These are phyloP conservation scores for Eptesicus fuscus DNA, from an alignment of 2,113 vertebrate genomes.

Conservation along the genomic window DNA sequence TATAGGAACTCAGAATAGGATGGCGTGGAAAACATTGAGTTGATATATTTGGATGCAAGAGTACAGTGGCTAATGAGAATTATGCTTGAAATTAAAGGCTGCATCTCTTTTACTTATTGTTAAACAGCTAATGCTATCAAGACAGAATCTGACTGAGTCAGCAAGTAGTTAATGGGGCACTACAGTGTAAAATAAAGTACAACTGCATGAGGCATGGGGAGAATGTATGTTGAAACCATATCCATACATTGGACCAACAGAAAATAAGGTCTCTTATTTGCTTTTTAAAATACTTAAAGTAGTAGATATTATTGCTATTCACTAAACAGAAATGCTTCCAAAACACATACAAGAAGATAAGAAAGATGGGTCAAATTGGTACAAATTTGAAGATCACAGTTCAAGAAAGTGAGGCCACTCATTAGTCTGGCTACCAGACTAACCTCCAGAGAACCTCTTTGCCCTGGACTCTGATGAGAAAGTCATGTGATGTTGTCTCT, in stretches of 20 bases:
- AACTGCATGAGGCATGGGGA: not conserved
- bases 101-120: not conserved
- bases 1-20: not conserved
- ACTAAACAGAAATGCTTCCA: constrained; percentile 18
- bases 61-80: not conserved
- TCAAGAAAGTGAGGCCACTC: not conserved
- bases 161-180: not conserved
- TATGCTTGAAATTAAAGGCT: constrained; percentile 13
- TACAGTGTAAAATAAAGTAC: not conserved
- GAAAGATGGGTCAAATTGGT: not conserved
- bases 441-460: not conserved
- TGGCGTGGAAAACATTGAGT: not conserved
- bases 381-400: not conserved
- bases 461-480: not conserved
- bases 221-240: not conserved
- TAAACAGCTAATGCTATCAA: not conserved
- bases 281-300: constrained; percentile 2
- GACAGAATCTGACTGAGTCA: not conserved
- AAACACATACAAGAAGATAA: not conserved
- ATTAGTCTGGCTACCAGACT: not conserved
- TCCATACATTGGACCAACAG: not conserved
- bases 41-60: not conserved
- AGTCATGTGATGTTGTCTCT: not conserved
- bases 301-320: not conserved
- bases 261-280: not conserved